phyloP scores from a whole-genome alignment of 2,888 invertebrate species.

The Epinotia bilunana region DNA sequence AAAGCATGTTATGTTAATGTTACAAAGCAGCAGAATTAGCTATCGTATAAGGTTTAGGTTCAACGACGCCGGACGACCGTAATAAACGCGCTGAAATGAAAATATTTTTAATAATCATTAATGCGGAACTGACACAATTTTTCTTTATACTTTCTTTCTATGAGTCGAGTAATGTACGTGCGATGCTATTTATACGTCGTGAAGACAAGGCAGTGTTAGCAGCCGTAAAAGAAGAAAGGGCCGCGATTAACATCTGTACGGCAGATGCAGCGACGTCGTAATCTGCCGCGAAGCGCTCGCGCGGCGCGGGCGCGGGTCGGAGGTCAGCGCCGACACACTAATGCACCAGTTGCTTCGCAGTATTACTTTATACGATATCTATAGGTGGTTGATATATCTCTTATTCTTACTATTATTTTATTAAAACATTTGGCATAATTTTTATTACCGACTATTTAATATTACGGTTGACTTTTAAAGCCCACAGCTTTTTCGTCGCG shows the following conservation, averaged over 20 bases:
- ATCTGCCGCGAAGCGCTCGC: slow-evolving; percentile 56
- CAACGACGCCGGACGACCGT: slow-evolving; percentile 50
- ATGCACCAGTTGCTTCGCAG: slow-evolving; percentile 5
- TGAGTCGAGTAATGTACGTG: slow-evolving; percentile 59
- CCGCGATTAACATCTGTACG: slow-evolving; percentile 73
- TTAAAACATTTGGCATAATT: no score
- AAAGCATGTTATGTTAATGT: not conserved
- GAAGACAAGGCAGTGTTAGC: slow-evolving; percentile 69
- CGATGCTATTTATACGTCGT: slow-evolving; percentile 74
- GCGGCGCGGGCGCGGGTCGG: slow-evolving; percentile 57
- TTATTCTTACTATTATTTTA: no score
- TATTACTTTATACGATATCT: not conserved
- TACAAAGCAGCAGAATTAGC: slow-evolving; percentile 5
- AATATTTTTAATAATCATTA: slow-evolving; percentile 46
- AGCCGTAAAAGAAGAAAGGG: slow-evolving; percentile 63
- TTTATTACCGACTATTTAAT: no score
- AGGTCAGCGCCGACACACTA: slow-evolving; percentile 52
- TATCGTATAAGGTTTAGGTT: slow-evolving; percentile 45
- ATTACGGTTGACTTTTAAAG: not conserved
- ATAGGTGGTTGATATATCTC: not conserved
- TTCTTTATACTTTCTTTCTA: slow-evolving; percentile 57
- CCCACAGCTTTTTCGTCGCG: no score
- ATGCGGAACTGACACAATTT: slow-evolving; percentile 74
- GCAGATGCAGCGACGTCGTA: slow-evolving; percentile 66
- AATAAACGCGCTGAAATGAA: slow-evolving; percentile 37